These are phyloP conservation scores for Pogonus chalceus DNA, from an alignment of 1,140 invertebrate species.

Conservation along the genomic window DNA sequence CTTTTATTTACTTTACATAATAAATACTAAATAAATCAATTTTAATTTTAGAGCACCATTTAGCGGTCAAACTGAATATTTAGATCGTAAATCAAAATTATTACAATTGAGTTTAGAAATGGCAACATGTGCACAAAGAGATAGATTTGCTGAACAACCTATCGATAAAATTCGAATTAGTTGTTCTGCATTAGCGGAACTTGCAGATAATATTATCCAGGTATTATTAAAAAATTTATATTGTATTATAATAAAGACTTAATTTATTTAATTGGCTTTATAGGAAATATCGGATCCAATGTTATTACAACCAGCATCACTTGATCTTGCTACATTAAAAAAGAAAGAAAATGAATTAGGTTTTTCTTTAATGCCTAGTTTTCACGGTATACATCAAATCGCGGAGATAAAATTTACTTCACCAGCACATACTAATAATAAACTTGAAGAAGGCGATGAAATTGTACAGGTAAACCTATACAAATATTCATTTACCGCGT, in stretches of 20 bases:
- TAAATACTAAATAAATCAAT: slow-evolving; percentile 20
- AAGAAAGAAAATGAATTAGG: slow-evolving; percentile 71
- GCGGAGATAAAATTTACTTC: slow-evolving; percentile 77
- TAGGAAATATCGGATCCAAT: slow-evolving; percentile 74
- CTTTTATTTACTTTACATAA: slow-evolving; percentile 24
- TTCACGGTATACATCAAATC: slow-evolving; percentile 77
- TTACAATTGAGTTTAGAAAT: slow-evolving; percentile 73
- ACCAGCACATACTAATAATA: slow-evolving; percentile 73
- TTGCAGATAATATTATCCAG: slow-evolving; percentile 81
- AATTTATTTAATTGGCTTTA: slow-evolving; percentile 8
- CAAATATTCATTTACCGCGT: slow-evolving; percentile 2
- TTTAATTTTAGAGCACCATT: slow-evolving; percentile 51
- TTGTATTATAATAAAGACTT: slow-evolving; percentile 1
- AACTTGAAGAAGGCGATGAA: slow-evolving; percentile 88
- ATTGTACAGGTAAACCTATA: slow-evolving; percentile 63
- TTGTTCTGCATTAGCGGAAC: slow-evolving; percentile 58
- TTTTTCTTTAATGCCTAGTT: slow-evolving; percentile 75
- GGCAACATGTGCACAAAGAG: slow-evolving; percentile 75
- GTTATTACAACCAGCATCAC: slow-evolving; percentile 74
- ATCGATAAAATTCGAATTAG: slow-evolving; percentile 59
- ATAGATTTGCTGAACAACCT: slow-evolving; percentile 74
- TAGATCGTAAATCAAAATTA: slow-evolving; percentile 54
- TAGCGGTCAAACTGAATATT: slow-evolving; percentile 56
- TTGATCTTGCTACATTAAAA: slow-evolving; percentile 77
- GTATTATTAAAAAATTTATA: slow-evolving; percentile 24